Conservation (phyloP, 2,797 vertebrate genomes). For the Diceros bicornis region DNA sequence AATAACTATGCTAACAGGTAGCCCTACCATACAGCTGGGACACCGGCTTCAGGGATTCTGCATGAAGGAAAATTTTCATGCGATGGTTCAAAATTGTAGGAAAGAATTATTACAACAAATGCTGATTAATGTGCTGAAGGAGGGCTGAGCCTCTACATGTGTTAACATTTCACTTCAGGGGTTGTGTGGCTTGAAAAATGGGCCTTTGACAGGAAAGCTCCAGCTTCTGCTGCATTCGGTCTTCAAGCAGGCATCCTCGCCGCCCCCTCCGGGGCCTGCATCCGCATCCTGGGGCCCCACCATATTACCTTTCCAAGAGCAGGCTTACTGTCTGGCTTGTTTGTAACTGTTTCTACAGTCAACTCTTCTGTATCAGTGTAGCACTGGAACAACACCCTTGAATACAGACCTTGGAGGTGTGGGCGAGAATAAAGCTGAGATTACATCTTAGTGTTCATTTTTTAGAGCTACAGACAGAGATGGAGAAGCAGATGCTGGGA, state of each 20-base stretch:
- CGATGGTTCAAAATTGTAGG: background rate
- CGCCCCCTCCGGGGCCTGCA: rapidly evolving
- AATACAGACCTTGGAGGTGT: background rate
- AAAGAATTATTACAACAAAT: background rate
- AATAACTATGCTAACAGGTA: background rate
- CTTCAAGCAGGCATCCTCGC: background rate
- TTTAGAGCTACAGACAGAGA: background rate
- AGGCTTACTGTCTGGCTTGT: background rate
- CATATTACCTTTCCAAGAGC: background rate
- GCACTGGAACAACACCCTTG: background rate
- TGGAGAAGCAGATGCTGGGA: background rate
- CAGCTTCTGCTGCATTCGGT: background rate
- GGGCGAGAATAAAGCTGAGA: background rate
- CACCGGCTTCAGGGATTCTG: background rate
- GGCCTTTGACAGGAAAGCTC: background rate
- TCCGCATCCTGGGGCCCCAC: background rate
- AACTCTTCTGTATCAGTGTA: background rate
- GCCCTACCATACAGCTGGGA: background rate
- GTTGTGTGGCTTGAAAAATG: background rate
- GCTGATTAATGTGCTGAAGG: background rate
- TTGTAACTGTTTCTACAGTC: background rate
- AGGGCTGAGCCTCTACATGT: background rate
- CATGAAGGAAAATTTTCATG: background rate
- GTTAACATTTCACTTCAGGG: background rate
- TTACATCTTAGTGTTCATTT: background rate